Evolutionary conservation across 2,797 vertebrate genomes (phyloP), one percentile per base, ranked within the genome.

Genomic region (Mormyrops attenuatus): DNA sequence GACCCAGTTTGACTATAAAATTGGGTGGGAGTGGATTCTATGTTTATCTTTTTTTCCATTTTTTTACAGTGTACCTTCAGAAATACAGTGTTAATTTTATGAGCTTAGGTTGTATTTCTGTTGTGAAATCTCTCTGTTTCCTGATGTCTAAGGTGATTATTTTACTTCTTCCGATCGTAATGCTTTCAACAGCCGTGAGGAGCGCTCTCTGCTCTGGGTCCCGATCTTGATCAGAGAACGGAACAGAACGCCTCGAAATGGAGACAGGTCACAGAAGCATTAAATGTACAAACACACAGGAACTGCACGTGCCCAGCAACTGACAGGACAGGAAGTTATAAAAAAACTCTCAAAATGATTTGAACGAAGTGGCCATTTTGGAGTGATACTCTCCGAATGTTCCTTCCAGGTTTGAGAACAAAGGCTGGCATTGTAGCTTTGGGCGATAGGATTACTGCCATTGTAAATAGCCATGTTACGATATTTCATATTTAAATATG

Each of bases 311-410:
- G 95, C 93, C 89, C 94, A 90, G 97, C 97, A 97, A 99, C 93
- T 96, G 97, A 99, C 97, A 96, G 95, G 96, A 97, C 96, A 96
- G 95, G 96, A 97, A 96, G 97, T 97, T 97, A 97, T 96, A 97
- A 97, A 98, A 97, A 97, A 85, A 53, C 22, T 97, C 97, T 52
- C 97, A 97, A 98, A 97, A 97, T 96, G 96, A 96, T 96, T 77
- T 95, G 97, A 97, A 97, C 97, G 97, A 97, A 98, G 97, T 96
- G 96, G 95, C 96, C 95, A 97, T 98, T 96, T 53, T 96, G 98
- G 96, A 97, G 97, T 96, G 96, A 96, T 96, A 94, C 96, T 96
- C 96, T 96, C 96, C 95, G 96, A 95, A 96, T 96, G 95, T 85
- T 30, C 22, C 95, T 94, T 95, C 89, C 96, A 96, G 97, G 96